These are phyloP conservation scores for Antedon mediterranea DNA, from an alignment of 53 echinoderm and acorn worm species.

Conservation along the genomic window DNA sequence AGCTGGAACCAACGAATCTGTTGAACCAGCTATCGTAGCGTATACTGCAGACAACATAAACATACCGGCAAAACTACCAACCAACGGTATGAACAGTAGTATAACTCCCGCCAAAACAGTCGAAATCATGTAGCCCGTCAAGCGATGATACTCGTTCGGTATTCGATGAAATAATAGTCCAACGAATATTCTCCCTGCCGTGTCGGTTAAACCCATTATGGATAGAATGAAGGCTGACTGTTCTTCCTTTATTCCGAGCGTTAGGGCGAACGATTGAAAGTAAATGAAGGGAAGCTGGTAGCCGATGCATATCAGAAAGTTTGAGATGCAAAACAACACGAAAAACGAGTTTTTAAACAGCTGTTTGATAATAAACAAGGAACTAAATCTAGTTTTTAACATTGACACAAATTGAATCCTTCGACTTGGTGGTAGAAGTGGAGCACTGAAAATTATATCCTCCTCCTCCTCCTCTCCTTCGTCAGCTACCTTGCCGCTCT, in stretches of 20 bases:
- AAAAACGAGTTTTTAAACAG: conserved; percentile 70
- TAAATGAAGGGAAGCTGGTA: conserved; percentile 91
- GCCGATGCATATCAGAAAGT: conserved; percentile 69
- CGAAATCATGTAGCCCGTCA: conserved; percentile 40
- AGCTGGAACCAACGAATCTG: conserved; percentile 69
- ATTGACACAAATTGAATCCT: background rate
- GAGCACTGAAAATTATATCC: background rate
- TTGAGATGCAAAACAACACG: conserved; percentile 57
- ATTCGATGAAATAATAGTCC: conserved; percentile 66
- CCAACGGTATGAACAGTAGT: conserved; percentile 32
- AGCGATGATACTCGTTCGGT: conserved; percentile 39
- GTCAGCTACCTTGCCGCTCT: too few relatives aligned
- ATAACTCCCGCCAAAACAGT: conserved; percentile 38
- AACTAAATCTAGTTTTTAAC: background rate
- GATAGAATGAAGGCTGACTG: conserved; percentile 67
- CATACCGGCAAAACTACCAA: conserved; percentile 22
- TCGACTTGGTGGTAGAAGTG: background rate
- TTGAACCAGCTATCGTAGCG: conserved; percentile 70
- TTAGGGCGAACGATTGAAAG: conserved; percentile 71
- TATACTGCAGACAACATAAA: conserved; percentile 37
- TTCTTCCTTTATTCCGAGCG: conserved; percentile 36
- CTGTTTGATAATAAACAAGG: conserved; percentile 15
- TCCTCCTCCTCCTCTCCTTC: too few relatives aligned
- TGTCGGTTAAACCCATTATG: conserved; percentile 76
- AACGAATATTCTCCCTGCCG: conserved; percentile 53